phyloP scores from a whole-genome alignment of 2,888 invertebrate genomes.

The Hemaris fuciformis region DNA sequence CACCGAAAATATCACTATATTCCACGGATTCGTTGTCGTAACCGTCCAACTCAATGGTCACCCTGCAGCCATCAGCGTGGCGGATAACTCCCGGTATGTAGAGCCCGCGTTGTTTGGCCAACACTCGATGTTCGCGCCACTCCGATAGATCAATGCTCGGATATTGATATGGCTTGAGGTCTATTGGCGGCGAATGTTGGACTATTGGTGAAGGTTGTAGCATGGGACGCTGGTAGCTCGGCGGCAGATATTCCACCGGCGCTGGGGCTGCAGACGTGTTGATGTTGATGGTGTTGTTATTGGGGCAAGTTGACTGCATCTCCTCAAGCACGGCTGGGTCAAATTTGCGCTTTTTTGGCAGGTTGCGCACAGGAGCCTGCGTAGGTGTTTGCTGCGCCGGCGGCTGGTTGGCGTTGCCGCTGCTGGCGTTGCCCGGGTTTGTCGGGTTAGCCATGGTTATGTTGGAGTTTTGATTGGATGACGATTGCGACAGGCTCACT shows the following conservation, averaged over 20 bases:
- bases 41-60: constrained; percentile 92
- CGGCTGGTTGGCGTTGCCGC: constrained; percentile 49
- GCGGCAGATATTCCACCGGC: constrained; percentile 54
- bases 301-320: constrained; percentile 77
- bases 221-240: constrained; percentile 51
- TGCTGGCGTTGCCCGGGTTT: constrained; percentile 66
- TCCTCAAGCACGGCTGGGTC: constrained; percentile 90
- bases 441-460: constrained; percentile 75
- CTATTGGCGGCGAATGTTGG: constrained; percentile 79
- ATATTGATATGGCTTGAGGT: constrained; percentile 77
- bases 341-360: constrained; percentile 96
- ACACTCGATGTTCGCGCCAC: constrained; percentile 95
- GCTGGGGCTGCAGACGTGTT: constrained; percentile 32
- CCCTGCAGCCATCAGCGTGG: constrained; percentile 85
- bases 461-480: constrained; percentile 61
- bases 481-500: constrained; percentile 75
- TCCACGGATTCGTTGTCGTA: constrained; percentile 85
- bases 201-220: constrained; percentile 66
- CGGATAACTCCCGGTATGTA: constrained; percentile 95
- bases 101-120: constrained; percentile 91
- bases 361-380: constrained; percentile 85
- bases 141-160: constrained; percentile 92
- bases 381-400: constrained; percentile 67
- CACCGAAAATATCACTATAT: constrained; percentile 89
- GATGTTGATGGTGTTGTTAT: constrained; percentile 57